Base-by-base conservation (phyloP, 2,888 invertebrate genomes). In the Agrilus biguttatus region DNA sequence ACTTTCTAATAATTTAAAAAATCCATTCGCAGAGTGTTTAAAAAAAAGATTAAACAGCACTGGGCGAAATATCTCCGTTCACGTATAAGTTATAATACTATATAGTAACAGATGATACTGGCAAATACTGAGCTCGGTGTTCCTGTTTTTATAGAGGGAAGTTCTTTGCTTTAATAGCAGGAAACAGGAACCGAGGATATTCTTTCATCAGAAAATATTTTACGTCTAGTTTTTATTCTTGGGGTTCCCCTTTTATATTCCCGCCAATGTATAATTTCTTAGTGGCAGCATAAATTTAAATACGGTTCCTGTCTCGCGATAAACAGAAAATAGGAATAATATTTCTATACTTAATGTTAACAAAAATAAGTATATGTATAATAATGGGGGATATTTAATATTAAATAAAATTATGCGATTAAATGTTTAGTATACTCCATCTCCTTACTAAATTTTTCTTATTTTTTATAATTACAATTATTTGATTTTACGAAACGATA, bases 171-270 rank as follows among this genome's bases (percentile, higher is more conserved):
- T 28, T 28, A 62, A 63, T 57, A 59, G 55, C 63, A 58, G 62
- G 62, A 63, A 63, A 57, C 62, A 60, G 63, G 63, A 63, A 61
- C 58, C 53, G 51, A 53, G 54, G 57, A 58, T 58, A 55, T 60
- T 60, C 61, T 61, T 60, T 60, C 52, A 50, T 57, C 55, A 62
- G 62, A 61, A 60, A 62, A 62, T 64, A 62, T 62, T 61, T 57
- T 57, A 55, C 57, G 54, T 45, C 47, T 50, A 57, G 56, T 54
- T 53, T 57, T 59, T 59, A 56, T 56, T 57, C 57, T 56, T 54
- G 52, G 51, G 52, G 56, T 49, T 53, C 46, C 53, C 47, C 49
- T 45, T 47, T 47, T 47, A 43, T 45, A 40, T 46, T 46, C 41
- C 40, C 23, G 42, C 34, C 43, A 44, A 43, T 45, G 42, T 43